A percentile compares a stretch with the other conserved stretches of the same genome.
phyloP scores from a whole-genome alignment of 2,888 invertebrate species.

The Melangyna quadrimaculata region DNA sequence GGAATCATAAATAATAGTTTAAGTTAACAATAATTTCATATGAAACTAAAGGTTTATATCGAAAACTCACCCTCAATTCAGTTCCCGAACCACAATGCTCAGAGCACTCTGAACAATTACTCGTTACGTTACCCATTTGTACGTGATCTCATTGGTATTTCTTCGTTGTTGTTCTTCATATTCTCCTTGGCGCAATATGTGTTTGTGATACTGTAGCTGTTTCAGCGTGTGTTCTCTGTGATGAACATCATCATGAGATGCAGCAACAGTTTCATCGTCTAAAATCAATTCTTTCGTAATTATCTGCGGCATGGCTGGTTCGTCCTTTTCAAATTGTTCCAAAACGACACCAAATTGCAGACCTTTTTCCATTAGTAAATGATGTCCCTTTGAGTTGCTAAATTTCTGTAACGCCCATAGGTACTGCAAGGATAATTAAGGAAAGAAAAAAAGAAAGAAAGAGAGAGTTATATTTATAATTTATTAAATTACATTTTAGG shows the following conservation, averaged over 20 bases:
- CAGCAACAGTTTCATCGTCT: conserved; percentile 41
- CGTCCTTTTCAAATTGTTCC: conserved; percentile 78
- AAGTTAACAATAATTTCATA: no score
- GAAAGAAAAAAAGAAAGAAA: conserved; percentile 13
- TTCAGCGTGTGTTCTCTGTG: conserved; percentile 52
- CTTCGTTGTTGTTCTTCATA: conserved; percentile 30
- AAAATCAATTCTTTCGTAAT: conserved; percentile 73
- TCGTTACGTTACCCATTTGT: conserved; percentile 91
- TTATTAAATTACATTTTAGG: not conserved
- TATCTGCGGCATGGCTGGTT: conserved; percentile 75
- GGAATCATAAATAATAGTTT: not conserved
- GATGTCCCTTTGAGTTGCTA: conserved; percentile 86
- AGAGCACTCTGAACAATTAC: conserved; percentile 93
- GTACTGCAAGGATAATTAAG: conserved; percentile 82
- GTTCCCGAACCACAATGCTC: conserved; percentile 90
- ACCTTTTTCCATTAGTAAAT: conserved; percentile 83
- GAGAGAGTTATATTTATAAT: conserved; percentile 2
- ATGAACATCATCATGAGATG: conserved; percentile 26
- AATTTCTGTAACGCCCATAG: conserved; percentile 92
- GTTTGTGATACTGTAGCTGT: conserved; percentile 54
- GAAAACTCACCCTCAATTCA: conserved; percentile 79
- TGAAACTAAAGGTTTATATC: no score
- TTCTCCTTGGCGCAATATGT: conserved; percentile 43
- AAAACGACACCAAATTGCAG: conserved; percentile 80
- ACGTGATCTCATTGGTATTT: conserved; percentile 82